These are phyloP conservation scores for Haliaeetus leucogaster DNA, from an alignment of 2,113 vertebrate species.

Conservation along the genomic window DNA sequence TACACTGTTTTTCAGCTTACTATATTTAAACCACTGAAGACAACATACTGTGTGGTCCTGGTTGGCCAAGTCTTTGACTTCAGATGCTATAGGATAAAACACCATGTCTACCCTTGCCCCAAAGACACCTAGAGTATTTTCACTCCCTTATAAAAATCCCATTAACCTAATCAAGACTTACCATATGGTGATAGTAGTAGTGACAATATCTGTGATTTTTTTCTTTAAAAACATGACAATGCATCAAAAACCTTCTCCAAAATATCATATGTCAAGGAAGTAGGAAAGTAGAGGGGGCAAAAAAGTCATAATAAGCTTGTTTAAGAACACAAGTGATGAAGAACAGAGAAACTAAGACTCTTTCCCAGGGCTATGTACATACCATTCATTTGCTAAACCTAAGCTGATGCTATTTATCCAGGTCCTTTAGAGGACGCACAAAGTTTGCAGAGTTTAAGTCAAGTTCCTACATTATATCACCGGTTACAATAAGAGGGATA, in stretches of 20 bases:
- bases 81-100: neutral
- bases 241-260: neutral
- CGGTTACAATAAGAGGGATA: neutral
- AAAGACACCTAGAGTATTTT: neutral
- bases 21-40: neutral
- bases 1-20: fast-evolving
- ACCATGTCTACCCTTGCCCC: fast-evolving
- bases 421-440: neutral
- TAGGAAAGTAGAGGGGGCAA: neutral
- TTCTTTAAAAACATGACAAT: neutral
- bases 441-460: neutral
- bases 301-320: neutral
- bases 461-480: neutral
- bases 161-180: neutral
- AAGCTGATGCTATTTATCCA: neutral
- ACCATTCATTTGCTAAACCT: neutral
- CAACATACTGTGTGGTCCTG: neutral
- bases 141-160: neutral
- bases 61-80: neutral
- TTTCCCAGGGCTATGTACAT: neutral
- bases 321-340: neutral
- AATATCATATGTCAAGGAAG: neutral
- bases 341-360: neutral
- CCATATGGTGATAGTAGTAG: neutral
- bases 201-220: neutral